A percentile compares a stretch with the other conserved stretches of the same genome.
phyloP scores from a whole-genome alignment of 2,797 vertebrate species.

The Sebastes iracundus region DNA sequence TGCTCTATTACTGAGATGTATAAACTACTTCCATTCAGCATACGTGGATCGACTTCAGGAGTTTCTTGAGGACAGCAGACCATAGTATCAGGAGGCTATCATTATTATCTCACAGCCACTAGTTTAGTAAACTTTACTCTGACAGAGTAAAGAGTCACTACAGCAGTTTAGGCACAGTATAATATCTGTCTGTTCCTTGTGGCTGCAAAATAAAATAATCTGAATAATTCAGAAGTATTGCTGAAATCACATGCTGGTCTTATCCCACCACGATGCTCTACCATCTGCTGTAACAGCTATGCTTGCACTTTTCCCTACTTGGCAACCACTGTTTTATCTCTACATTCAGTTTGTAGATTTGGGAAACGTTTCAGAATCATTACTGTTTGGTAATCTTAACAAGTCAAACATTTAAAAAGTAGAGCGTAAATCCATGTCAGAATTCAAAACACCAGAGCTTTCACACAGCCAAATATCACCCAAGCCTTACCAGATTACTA shows the following conservation, averaged over 20 bases:
- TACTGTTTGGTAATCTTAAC: neutral
- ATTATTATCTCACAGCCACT: neutral
- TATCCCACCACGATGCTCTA: neutral
- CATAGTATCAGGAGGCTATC: neutral
- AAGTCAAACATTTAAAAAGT: neutral
- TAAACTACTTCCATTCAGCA: neutral
- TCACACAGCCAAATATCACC: neutral
- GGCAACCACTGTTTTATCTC: constrained; percentile 18
- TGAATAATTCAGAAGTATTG: constrained; percentile 8
- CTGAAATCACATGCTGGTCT: constrained; percentile 36
- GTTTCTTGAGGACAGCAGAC: neutral
- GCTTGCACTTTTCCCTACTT: constrained; percentile 47
- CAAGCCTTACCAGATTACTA: neutral
- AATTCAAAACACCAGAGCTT: neutral
- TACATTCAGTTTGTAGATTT: neutral
- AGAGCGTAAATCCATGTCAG: neutral
- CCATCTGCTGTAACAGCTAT: constrained; percentile 23
- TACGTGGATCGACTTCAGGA: neutral
- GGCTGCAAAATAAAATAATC: neutral
- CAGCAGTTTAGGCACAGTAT: neutral
- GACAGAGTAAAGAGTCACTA: neutral
- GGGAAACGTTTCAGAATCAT: neutral
- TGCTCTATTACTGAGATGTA: neutral
- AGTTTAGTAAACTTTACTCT: neutral
- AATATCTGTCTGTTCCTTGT: neutral